These are phyloP conservation scores for Ptilorrhoa leucosticta DNA, from an alignment of 2,113 vertebrate species.

Conservation along the genomic window DNA sequence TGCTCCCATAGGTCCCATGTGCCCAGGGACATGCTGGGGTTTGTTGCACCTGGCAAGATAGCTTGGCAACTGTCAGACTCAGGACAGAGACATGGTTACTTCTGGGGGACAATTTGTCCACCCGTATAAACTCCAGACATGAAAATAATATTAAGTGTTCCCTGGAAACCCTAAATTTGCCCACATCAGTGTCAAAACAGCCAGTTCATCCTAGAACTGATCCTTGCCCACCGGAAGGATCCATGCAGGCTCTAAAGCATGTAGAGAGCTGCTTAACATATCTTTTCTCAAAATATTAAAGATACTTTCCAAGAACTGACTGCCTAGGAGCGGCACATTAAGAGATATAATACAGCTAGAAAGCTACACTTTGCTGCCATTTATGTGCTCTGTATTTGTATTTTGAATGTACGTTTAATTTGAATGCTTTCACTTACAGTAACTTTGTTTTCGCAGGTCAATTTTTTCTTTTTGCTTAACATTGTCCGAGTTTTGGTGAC, in stretches of 20 bases:
- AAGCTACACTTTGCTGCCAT: not conserved
- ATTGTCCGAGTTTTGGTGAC: constrained; percentile 94
- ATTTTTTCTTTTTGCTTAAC: constrained; percentile 96
- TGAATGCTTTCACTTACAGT: not conserved
- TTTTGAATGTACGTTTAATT: not conserved
- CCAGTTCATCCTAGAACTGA: not conserved
- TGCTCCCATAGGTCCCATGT: not conserved
- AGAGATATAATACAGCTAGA: not conserved
- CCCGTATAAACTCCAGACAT: not conserved
- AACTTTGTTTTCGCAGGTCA: constrained; percentile 78
- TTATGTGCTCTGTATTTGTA: not conserved
- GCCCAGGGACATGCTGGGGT: not conserved
- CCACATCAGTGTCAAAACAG: not conserved
- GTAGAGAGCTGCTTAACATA: not conserved
- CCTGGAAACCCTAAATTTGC: not conserved
- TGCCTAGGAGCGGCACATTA: not conserved
- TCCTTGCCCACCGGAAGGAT: not conserved
- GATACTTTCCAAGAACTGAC: not conserved
- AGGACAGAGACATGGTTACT: not conserved
- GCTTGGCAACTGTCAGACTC: not conserved
- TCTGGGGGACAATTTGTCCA: not conserved
- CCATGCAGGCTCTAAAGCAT: not conserved
- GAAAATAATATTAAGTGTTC: not conserved
- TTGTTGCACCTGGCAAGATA: not conserved
- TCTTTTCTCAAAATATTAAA: not conserved